Conservation (phyloP, 1,140 invertebrate genomes). For the Drosophila jambulina region DNA sequence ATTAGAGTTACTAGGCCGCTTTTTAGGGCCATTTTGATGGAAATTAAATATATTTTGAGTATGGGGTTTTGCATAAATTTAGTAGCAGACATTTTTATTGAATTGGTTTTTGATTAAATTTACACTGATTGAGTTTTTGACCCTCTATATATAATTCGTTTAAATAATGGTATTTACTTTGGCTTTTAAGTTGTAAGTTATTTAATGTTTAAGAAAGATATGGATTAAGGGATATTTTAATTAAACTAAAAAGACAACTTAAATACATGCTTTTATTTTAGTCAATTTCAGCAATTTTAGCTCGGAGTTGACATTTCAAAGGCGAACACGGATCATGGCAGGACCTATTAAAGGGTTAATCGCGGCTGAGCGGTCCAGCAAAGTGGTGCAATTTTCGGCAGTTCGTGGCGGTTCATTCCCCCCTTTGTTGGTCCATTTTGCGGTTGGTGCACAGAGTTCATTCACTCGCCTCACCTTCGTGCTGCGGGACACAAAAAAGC, state of each 20-base stretch:
- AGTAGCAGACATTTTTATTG: background rate
- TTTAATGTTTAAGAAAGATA: background rate
- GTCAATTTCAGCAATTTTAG: background rate
- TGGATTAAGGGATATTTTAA: background rate
- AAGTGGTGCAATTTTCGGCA: conserved; percentile 33
- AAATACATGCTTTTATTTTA: background rate
- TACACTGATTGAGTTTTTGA: background rate
- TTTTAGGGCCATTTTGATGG: background rate
- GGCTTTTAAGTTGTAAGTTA: background rate
- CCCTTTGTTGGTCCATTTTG: conserved; percentile 29
- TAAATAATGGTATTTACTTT: background rate
- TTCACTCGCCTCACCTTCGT: conserved; percentile 44
- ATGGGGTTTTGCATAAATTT: conserved; percentile 10
- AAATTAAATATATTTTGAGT: conserved; percentile 6
- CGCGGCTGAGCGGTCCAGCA: conserved; percentile 2
- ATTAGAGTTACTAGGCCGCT: conserved; percentile 10
- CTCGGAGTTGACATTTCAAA: background rate
- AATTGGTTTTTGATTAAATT: conserved; percentile 12
- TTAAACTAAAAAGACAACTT: background rate
- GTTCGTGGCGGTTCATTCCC: conserved; percentile 6
- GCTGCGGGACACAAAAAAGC: conserved; percentile 33
- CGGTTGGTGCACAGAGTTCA: conserved; percentile 34
- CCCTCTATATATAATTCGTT: background rate
- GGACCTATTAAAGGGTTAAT: conserved; percentile 14
- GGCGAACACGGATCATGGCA: background rate